These are phyloP conservation scores for Mesoligia furuncula DNA, from an alignment of 2,888 invertebrate species.

Conservation along the genomic window DNA sequence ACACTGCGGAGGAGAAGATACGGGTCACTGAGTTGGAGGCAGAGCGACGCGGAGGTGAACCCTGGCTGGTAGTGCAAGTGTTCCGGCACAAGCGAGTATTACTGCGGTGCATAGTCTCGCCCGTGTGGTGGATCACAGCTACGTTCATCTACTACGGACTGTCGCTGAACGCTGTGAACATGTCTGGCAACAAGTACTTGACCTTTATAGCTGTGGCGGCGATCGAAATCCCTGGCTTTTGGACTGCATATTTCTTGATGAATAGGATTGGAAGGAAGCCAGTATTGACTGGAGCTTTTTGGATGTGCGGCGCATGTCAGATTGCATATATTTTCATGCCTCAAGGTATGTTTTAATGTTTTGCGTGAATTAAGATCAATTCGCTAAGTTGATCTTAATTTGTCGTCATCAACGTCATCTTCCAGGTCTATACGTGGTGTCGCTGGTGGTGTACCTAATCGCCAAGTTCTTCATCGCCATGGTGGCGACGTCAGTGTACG, in stretches of 20 bases:
- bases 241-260: conserved; percentile 90
- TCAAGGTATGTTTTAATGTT: conserved; percentile 76
- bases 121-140: conserved; percentile 91
- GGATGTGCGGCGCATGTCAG: conserved; percentile 91
- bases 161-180: conserved; percentile 91
- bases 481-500: conserved; percentile 90
- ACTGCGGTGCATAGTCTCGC: conserved; percentile 68
- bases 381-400: background rate
- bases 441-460: conserved; percentile 87
- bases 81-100: conserved; percentile 74
- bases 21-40: conserved; percentile 50
- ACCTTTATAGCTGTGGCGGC: conserved; percentile 91
- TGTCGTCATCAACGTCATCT: background rate
- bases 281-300: conserved; percentile 89
- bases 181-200: conserved; percentile 91
- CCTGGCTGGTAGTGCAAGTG: conserved; percentile 76
- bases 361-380: background rate
- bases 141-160: conserved; percentile 93
- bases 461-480: conserved; percentile 91
- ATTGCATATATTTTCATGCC: conserved; percentile 89
- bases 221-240: conserved; percentile 78
- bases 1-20: conserved; percentile 72
- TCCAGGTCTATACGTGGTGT: conserved; percentile 70
- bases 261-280: conserved; percentile 91
- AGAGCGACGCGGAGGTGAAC: conserved; percentile 61